Evolutionary conservation across 1,140 invertebrate species (phyloP), one percentile per base, ranked within the genome.

Genomic region (Pogonognathellus flavescens): DNA sequence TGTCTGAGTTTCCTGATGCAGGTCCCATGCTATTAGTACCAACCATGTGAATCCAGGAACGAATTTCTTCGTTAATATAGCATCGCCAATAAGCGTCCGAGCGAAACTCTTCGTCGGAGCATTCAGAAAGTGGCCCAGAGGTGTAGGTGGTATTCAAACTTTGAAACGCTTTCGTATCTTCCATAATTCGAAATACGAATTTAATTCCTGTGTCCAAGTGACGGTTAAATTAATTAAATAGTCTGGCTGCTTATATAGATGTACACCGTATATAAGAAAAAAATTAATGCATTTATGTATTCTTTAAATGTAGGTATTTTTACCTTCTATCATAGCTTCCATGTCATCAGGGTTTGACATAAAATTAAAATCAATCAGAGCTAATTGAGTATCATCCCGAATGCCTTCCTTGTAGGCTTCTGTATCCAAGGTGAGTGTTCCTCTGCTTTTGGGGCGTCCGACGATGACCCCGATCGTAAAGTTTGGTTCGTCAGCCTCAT

Each of bases 311-410:
- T 20, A 50, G n/a, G n/a, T n/a, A 14, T 14, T 13, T 8, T 1
- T 1, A 81, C 80, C 82, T 60, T 83, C 82, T 4, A 83, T 0
- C 31, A 83, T 25, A 14, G 25, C 82, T 31, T 83, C 60, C 1
- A 60, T 8, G 22, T 83, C 82, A 52, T 1, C 16, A 25, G 59
- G 82, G 8, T 60, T 6, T 1, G 55, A 14, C 1, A 83, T 9
- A 11, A 83, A n/a, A 1, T 62, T 83, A 14, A 13, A 62, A 83
- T 83, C 82, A n/a, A 83, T 83, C 7, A 62, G 5, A 9, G 82
- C 82, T 4, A 83, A 22, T 13, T 83, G 10, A n/a, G 5, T 9
- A 57, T 83, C 82, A 6, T 66, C 59, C 4, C 82, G 8, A 18
- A 3, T 22, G n/a, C 82, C 82, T 1, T 7, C 5, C n/a, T 13